Evolutionary conservation across 2,888 invertebrate species (phyloP).

Genomic region (Incurvaria masculella): DNA sequence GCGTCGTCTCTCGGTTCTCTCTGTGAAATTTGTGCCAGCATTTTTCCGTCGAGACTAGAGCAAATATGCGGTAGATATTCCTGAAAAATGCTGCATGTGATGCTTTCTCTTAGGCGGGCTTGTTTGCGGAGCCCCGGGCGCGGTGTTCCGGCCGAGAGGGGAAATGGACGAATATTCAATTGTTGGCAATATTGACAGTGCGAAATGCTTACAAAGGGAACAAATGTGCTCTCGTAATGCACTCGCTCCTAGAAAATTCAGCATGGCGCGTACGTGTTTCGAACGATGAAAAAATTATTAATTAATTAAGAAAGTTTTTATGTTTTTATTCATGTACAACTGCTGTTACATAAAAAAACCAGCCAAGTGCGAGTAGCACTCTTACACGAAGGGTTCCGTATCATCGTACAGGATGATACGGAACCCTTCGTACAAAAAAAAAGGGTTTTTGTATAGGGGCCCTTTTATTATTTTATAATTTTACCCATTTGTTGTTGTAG

Average conservation of each 20-base stretch:
- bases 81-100: background rate
- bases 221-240: background rate
- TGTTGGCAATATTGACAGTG: background rate
- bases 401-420: too few species aligned
- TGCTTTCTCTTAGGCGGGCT: background rate
- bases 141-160: background rate
- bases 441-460: too few species aligned
- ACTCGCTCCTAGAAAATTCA: background rate
- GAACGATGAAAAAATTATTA: too few species aligned
- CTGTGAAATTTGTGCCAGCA: background rate
- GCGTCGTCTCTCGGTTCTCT: background rate
- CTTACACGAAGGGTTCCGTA: too few species aligned
- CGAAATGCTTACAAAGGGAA: background rate
- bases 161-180: background rate
- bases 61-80: background rate
- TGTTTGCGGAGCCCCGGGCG: too few species aligned
- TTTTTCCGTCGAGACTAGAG: background rate
- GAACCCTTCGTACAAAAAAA: too few species aligned
- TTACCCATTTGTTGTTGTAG: too few species aligned
- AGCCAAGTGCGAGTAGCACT: too few species aligned
- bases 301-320: too few species aligned
- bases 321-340: too few species aligned
- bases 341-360: too few species aligned
- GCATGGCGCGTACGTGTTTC: background rate
- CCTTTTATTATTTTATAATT: too few species aligned